Evolutionary conservation across 2,797 vertebrate genomes (phyloP), one percentile per base, ranked within the genome.

Genomic region (Argentina silus): DNA sequence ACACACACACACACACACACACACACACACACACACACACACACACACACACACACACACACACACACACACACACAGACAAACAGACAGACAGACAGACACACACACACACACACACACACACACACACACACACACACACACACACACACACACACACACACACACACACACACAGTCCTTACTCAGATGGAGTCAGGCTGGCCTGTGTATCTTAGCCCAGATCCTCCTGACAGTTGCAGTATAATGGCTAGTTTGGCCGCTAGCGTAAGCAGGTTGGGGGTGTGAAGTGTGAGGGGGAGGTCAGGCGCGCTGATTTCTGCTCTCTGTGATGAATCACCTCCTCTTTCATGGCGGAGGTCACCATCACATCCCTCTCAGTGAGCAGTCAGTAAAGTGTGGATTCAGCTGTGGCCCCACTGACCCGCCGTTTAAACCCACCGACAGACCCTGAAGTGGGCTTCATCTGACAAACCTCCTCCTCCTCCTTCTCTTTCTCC

Each of bases 361-460:
- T 89, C 89, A 91, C 55, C 70, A 73, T 86, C 86, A 75, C 83
- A 89, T 88, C 84, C 76, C 86, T 78, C 78, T 86, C 85, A 81
- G 83, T 67, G 80, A 80, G 78, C 73, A 79, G 56, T 55, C 67
- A 62, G 74, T 79, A 82, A 85, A 91, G 86, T 94, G 92, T 93
- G 88, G 91, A 89, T 90, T 93, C 92, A 93, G 92, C 91, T 93
- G 92, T 89, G 90, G 82, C 90, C 90, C 89, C 78, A n/a, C 2
- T 81, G 87, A 90, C 90, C 89, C 74, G 78, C 74, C 73, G 79
- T 80, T 80, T 84, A 71, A 70, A 48, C 73, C 70, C 55, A 78
- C 73, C 43, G 78, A 81, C 73, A 77, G 66, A 73, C 77, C 71
- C 78, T 17, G 73, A 60, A 80, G 80, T 73, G 73, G 45, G 67